Evolutionary conservation across 2,113 vertebrate species (phyloP), one percentile per base, ranked within the genome.

Genomic region (Globicephala melas): DNA sequence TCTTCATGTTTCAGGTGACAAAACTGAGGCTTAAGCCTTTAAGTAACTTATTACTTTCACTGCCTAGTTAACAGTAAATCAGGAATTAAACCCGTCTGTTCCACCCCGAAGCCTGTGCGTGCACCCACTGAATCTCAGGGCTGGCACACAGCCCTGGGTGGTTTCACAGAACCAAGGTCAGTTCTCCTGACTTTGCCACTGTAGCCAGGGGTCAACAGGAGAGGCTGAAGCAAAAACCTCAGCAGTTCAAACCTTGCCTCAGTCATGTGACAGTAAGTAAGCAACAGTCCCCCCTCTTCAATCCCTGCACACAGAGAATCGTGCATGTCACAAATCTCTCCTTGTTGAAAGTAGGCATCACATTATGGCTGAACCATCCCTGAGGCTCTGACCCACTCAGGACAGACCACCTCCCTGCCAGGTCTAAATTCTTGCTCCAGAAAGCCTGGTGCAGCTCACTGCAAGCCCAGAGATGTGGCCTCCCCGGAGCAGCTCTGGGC

Each of bases 401-500:
- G 85, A 88, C 38, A 97, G 81, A 80, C 94, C 55, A 28, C 26
- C 74, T 88, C 62, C 96, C 97, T 87, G 14, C 5, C 33, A 21
- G 1, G 6, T 86, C 79, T 95, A 36, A 96, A 83, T 90, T 15
- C 2, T 10, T 3, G n/a, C 90, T 97, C 44, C 10, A 1, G 31
- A 89, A 73, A 58, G 28, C 73, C 87, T 53, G 20, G 25, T 67
- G 67, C 85, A 90, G 1, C 8, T 0, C 36, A 89, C 2, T 0
- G 5, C 17, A 92, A 21, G 33, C 60, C 47, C 0, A 62, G 36
- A 8, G 95, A 20, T 33, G 47, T 8, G 13, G 84, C 79, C 44
- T 95, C 44, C 96, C 97, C 97, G 44, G 89, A 97, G 96, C 97
- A 97, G 97, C 96, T 96, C 68, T 25, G 26, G 98, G 94, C 95